phyloP scores from a whole-genome alignment of 2,797 vertebrate species.

The Myioborus miniatus region DNA sequence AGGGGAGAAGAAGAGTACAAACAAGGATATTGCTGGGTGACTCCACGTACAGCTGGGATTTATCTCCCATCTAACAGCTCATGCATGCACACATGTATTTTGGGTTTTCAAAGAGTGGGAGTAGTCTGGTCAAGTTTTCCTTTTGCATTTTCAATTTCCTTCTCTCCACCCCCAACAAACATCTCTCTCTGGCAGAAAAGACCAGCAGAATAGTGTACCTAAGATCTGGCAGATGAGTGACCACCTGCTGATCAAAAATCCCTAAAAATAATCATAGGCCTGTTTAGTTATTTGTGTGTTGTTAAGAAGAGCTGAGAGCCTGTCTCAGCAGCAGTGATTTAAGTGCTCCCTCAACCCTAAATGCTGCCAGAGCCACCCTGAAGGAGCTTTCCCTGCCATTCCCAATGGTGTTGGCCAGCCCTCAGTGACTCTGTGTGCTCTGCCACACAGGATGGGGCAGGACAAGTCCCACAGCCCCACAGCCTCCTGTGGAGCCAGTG shows the following conservation, averaged over 20 bases:
- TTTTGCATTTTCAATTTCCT: not conserved
- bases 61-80: not conserved
- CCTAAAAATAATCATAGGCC: not conserved
- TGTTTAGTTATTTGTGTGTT: not conserved
- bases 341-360: not conserved
- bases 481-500: not conserved
- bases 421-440: not conserved
- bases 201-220: not conserved
- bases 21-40: not conserved
- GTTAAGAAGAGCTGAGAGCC: not conserved
- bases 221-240: not conserved
- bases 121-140: not conserved
- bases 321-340: not conserved
- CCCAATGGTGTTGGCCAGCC: not conserved
- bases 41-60: not conserved
- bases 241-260: not conserved
- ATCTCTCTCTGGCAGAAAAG: not conserved
- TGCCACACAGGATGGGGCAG: not conserved
- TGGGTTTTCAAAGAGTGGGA: not conserved
- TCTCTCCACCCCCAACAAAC: not conserved
- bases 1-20: not conserved
- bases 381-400: not conserved
- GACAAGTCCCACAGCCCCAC: not conserved
- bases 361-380: not conserved
- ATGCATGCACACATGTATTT: not conserved